These are phyloP conservation scores for Automeris io DNA, from an alignment of 2,888 invertebrate species.

Conservation along the genomic window DNA sequence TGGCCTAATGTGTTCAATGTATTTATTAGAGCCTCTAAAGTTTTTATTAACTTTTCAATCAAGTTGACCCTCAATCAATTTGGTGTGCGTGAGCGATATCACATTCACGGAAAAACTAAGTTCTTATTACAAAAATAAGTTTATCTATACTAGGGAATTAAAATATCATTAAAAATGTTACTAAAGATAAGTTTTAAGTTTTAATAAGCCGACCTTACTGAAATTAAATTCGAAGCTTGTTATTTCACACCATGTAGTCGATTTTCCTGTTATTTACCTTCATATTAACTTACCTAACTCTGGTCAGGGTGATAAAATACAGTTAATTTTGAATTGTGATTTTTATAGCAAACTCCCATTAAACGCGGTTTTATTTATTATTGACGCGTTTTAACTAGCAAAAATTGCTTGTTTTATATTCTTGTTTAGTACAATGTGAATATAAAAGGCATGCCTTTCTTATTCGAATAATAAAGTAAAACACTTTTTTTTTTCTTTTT, in stretches of 20 bases:
- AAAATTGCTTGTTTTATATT: no score
- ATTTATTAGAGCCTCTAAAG: conserved; percentile 58
- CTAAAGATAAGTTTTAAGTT: no score
- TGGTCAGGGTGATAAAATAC: no score
- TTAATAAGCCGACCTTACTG: neutral
- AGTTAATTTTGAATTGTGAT: no score
- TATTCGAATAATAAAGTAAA: neutral
- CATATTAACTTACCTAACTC: neutral
- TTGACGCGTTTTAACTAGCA: no score
- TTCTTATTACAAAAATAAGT: neutral
- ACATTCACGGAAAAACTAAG: conserved; percentile 22
- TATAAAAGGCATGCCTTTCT: no score
- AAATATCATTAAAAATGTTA: no score
- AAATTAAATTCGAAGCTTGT: neutral
- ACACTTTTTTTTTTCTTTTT: no score
- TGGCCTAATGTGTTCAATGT: conserved; percentile 39
- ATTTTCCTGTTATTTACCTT: neutral
- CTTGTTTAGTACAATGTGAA: no score
- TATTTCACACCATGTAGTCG: neutral
- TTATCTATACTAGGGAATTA: no score
- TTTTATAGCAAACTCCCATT: no score
- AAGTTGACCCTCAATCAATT: conserved; percentile 59
- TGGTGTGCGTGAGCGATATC: conserved; percentile 42
- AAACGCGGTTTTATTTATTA: no score
- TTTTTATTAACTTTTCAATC: conserved; percentile 54